Percentiles rank a stretch among this genome's conserved stretches.
Conservation (phyloP, 2,797 vertebrate genomes). For the Perodicticus potto region DNA sequence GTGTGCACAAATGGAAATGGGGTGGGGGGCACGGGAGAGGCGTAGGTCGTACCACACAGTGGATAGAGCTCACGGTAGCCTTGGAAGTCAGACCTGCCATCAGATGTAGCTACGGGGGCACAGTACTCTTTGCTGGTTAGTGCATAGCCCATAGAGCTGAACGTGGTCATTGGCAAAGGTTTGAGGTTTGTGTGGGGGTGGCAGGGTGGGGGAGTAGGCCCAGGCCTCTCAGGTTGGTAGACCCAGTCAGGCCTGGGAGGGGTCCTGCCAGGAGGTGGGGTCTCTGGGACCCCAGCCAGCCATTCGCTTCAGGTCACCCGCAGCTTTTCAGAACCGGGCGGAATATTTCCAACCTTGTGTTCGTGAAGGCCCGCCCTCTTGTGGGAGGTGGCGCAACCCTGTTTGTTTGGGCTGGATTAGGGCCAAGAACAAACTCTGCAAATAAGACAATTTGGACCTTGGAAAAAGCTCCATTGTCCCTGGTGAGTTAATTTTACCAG, state of each 20-base stretch:
- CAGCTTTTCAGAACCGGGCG: not conserved
- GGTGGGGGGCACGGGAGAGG: not conserved
- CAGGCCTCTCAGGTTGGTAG: not conserved
- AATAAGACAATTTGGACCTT: conserved; percentile 74
- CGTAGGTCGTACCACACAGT: accelerated
- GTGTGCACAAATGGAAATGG: accelerated
- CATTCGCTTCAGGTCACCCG: not conserved
- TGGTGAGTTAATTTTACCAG: conserved; percentile 88
- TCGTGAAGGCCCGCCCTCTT: not conserved
- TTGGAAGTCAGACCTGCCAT: not conserved
- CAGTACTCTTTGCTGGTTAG: not conserved
- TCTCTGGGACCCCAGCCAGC: not conserved
- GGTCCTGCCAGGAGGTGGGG: not conserved
- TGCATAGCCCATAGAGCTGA: not conserved
- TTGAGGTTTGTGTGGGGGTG: not conserved
- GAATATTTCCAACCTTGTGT: not conserved
- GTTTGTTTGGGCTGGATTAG: conserved; percentile 68
- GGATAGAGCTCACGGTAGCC: not conserved
- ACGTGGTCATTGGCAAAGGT: not conserved
- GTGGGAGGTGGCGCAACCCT: not conserved
- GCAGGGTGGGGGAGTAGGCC: too few species aligned
- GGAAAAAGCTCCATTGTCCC: conserved; percentile 85
- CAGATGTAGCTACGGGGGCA: accelerated
- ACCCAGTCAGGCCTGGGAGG: not conserved
- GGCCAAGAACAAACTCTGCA: conserved; percentile 83